Percentiles rank a stretch among this genome's conserved stretches.
Conservation (phyloP, 1,140 invertebrate genomes). For the Ruditapes philippinarum region DNA sequence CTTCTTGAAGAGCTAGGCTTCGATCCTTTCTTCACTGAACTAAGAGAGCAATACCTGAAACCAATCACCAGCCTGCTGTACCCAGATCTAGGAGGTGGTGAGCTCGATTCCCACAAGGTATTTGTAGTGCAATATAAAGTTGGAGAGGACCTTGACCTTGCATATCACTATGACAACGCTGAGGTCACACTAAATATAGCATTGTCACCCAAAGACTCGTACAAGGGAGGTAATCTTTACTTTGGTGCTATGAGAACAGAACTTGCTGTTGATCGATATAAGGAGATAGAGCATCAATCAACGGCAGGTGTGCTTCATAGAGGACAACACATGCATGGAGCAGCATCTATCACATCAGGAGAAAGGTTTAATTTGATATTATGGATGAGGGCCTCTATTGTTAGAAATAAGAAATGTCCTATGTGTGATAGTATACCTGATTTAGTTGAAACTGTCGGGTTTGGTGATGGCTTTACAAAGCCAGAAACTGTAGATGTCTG, state of each 20-base stretch:
- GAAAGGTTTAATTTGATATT: conserved; percentile 87
- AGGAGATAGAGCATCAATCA: conserved; percentile 75
- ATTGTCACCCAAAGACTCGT: conserved; percentile 80
- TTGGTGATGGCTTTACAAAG: conserved; percentile 86
- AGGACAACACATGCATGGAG: conserved; percentile 86
- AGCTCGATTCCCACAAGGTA: conserved; percentile 87
- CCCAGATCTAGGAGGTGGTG: conserved; percentile 82
- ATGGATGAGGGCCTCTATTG: conserved; percentile 86
- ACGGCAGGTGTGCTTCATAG: conserved; percentile 85
- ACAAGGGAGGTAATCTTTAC: conserved; percentile 85
- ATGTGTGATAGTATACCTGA: conserved; percentile 86
- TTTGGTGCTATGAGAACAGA: conserved; percentile 84
- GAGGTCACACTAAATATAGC: conserved; percentile 87
- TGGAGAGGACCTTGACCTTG: conserved; percentile 85
- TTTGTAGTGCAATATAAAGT: conserved; percentile 87
- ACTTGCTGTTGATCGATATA: conserved; percentile 48
- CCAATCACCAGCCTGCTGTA: conserved; percentile 84
- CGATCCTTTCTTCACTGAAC: conserved; percentile 84
- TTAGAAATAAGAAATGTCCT: conserved; percentile 86
- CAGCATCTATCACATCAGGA: conserved; percentile 84
- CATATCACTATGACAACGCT: conserved; percentile 87
- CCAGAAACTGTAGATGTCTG: conserved; percentile 74
- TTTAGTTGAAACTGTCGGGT: conserved; percentile 78
- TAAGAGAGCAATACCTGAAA: conserved; percentile 84
- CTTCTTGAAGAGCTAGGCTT: conserved; percentile 87